Evolutionary conservation across 2,797 vertebrate species (phyloP), one percentile per base, ranked within the genome.

Genomic region (Esox lucius): DNA sequence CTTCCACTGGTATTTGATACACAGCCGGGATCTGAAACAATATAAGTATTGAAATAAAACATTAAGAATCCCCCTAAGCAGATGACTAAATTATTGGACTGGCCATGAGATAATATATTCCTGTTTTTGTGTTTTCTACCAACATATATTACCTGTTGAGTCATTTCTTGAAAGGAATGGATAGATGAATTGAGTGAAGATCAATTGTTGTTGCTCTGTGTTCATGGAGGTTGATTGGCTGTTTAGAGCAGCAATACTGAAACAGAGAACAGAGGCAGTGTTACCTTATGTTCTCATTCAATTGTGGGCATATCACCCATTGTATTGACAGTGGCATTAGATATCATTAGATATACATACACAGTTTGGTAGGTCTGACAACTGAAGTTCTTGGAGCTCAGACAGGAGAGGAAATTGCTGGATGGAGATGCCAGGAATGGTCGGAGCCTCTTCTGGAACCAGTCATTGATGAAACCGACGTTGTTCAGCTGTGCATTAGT

Each of bases 11-110:
- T 39, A 5, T 71, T 80, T 22, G 77, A 85, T 35, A 86, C 75
- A 59, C 89, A 90, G 56, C 87, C 87, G 33, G 86, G 83, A 80
- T 87, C 87, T 89, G 79, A 66, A 26, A 69, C 28, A 19, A 72
- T 67, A 77, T 4, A 31, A 53, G 31, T 35, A 8, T 51, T 13
- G 33, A 53, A 56, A 28, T 15, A 22, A 59, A 22, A 53, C 19
- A 59, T 8, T 24, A 8, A 8, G 59, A 59, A 22, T 59, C n/a
- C 53, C n/a, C 1, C n/a, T 22, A 22, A 35, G 13, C 4, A 22
- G 56, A 61, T 42, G 53, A 35, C 8, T 61, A n/a, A n/a, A n/a
- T 62, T 28, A 35, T 13, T 61, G 51, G 31, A 8, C 13, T 8
- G 51, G 51, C 70, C 24, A 11, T 5, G 12, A 53, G 3, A 51